Conservation (phyloP, 2,113 vertebrate species). For the Zosterops japonicus region DNA sequence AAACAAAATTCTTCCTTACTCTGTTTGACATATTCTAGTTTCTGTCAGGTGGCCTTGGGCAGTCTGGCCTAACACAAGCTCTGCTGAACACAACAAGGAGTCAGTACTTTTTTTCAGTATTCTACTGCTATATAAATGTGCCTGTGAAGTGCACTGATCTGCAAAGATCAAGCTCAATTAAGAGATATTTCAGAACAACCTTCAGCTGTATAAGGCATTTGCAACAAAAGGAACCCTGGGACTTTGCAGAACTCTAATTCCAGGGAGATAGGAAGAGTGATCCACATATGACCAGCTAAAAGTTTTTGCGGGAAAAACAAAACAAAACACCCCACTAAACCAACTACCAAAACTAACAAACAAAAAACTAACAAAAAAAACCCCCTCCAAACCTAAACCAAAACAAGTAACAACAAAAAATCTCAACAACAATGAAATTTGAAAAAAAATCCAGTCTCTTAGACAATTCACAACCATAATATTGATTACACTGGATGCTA, state of each 20-base stretch:
- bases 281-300: neutral
- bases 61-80: neutral
- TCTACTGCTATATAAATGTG: neutral
- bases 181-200: neutral
- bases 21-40: neutral
- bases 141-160: neutral
- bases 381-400: neutral
- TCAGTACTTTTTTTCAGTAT: neutral
- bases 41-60: neutral
- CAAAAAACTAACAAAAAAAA: neutral
- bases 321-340: neutral
- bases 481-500: neutral
- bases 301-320: neutral
- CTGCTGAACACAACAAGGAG: neutral
- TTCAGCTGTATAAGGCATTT: neutral
- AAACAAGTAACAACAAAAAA: neutral
- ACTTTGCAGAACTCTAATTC: neutral
- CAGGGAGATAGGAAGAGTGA: neutral
- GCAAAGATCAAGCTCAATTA: neutral
- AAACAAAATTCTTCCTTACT: neutral
- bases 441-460: rapidly evolving
- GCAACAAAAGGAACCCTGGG: neutral
- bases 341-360: neutral
- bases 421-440: neutral
- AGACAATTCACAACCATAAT: neutral